Conservation (phyloP, 2,113 vertebrate species). For the Machaerirhynchus nigripectus region DNA sequence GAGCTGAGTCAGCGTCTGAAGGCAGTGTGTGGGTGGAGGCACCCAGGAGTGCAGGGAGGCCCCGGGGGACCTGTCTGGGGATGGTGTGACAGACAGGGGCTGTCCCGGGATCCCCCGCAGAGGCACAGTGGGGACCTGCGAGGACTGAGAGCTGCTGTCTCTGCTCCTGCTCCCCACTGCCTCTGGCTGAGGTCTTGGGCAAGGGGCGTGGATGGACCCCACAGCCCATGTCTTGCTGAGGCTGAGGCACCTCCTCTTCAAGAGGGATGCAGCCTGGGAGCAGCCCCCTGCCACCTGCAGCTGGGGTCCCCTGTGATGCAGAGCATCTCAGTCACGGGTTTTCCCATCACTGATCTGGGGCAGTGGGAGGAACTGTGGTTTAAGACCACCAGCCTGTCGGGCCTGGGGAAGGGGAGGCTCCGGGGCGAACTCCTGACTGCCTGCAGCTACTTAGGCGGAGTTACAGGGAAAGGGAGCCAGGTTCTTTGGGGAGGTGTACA, state of each 20-base stretch:
- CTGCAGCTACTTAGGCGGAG: neutral
- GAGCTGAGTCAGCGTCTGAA: slow-evolving; percentile 28
- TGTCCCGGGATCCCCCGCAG: neutral
- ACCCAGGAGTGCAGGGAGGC: neutral
- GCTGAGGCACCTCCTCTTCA: neutral
- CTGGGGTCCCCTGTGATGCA: neutral
- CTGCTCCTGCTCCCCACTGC: neutral
- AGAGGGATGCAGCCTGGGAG: neutral
- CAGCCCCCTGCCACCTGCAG: neutral
- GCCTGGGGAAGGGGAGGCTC: neutral
- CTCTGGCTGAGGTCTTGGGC: accelerated
- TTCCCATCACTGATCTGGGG: neutral
- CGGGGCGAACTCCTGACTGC: neutral
- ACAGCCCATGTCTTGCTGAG: neutral
- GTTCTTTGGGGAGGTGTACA: neutral
- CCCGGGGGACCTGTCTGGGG: neutral
- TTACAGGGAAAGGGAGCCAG: neutral
- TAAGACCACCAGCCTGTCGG: neutral
- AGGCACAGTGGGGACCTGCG: accelerated
- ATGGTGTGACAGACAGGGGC: neutral
- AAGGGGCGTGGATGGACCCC: accelerated
- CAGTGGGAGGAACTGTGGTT: neutral
- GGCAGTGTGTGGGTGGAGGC: neutral
- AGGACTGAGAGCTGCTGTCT: neutral
- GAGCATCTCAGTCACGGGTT: neutral